phyloP scores from a whole-genome alignment of 1,140 invertebrate genomes.

The Phenacoccus solenopsis region DNA sequence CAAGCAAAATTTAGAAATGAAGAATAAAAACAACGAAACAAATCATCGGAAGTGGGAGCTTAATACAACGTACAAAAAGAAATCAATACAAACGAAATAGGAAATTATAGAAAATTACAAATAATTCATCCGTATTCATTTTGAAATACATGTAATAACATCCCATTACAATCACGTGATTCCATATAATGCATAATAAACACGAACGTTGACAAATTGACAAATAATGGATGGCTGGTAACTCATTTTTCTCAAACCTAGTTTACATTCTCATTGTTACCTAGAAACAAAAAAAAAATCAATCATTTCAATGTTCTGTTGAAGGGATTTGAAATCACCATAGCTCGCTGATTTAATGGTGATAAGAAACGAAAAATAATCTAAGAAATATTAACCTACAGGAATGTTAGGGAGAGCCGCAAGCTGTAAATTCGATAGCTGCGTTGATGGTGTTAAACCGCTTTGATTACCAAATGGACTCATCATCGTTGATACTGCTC shows the following conservation, averaged over 20 bases:
- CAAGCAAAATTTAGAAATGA: not conserved
- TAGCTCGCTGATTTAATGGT: no score
- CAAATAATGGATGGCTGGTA: not conserved
- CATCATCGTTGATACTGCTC: constrained; percentile 89
- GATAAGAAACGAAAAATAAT: not conserved
- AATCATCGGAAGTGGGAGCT: not conserved
- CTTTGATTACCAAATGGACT: constrained; percentile 56
- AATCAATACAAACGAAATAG: not conserved
- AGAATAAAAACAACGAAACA: not conserved
- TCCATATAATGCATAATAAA: not conserved
- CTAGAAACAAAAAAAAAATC: not conserved
- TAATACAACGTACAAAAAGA: not conserved
- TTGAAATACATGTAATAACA: not conserved
- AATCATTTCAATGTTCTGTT: not conserved
- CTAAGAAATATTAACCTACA: not conserved
- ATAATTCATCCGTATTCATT: not conserved
- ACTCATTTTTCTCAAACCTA: not conserved
- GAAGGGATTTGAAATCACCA: no score
- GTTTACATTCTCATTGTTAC: not conserved
- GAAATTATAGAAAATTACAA: not conserved
- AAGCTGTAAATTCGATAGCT: constrained; percentile 65
- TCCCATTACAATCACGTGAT: not conserved
- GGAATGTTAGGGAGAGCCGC: constrained; percentile 32
- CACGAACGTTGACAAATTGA: not conserved
- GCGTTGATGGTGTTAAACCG: constrained; percentile 58